phyloP scores from a whole-genome alignment of 2,113 vertebrate genomes.

The Cheirogaleus medius region DNA sequence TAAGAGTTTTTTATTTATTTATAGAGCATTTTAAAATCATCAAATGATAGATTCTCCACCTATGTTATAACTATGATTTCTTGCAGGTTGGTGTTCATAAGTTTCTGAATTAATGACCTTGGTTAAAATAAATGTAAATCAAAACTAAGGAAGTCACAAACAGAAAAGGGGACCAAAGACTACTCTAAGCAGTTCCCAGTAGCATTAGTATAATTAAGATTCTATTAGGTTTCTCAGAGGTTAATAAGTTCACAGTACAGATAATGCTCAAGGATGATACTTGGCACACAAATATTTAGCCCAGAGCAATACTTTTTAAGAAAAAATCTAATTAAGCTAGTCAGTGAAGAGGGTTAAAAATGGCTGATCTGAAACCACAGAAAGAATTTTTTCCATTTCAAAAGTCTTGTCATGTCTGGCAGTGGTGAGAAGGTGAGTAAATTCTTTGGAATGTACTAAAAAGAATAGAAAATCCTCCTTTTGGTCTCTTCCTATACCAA shows the following conservation, averaged over 20 bases:
- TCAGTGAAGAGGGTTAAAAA: not conserved
- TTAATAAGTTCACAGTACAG: slow-evolving; percentile 47
- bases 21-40: not conserved
- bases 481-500: not conserved
- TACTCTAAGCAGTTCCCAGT: not conserved
- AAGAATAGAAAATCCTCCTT: not conserved
- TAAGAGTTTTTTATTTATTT: not conserved
- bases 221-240: slow-evolving; percentile 56
- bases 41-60: not conserved
- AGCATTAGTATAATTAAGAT: slow-evolving; percentile 4
- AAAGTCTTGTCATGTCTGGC: not conserved
- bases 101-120: not conserved
- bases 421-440: not conserved
- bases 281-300: slow-evolving; percentile 15
- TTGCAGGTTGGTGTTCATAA: not conserved
- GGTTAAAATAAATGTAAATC: not conserved
- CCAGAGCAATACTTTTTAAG: slow-evolving; percentile 40
- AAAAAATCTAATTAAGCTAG: slow-evolving; percentile 50
- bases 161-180: not conserved
- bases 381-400: not conserved
- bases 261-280: not conserved
- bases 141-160: slow-evolving; percentile 15
- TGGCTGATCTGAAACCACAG: slow-evolving; percentile 42
- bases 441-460: slow-evolving; percentile 17
- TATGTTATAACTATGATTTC: not conserved